Percentiles rank a stretch among this genome's conserved stretches.
phyloP scores from a whole-genome alignment of 1,140 invertebrate species.

The Apolygus lucorum region DNA sequence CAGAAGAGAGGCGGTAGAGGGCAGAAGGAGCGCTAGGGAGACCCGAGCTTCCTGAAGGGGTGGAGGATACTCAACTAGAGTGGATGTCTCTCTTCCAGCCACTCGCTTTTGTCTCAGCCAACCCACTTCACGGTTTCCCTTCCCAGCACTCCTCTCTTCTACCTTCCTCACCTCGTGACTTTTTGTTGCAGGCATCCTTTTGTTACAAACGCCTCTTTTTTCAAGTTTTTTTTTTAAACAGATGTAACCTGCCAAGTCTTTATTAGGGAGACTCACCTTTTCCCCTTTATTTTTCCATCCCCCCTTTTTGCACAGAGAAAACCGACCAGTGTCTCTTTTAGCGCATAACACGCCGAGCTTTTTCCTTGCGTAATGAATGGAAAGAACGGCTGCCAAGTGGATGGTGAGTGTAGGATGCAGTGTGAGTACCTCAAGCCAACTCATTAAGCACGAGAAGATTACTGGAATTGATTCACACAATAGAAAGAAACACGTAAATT shows the following conservation, averaged over 20 bases:
- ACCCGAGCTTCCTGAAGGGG: too few relatives aligned
- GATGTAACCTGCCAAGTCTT: conserved; percentile 11
- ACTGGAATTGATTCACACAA: too few relatives aligned
- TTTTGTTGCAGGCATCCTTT: background rate
- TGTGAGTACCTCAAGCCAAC: too few relatives aligned
- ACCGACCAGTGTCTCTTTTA: too few relatives aligned
- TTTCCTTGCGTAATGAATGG: too few relatives aligned
- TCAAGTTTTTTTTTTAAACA: background rate
- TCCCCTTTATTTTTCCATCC: background rate
- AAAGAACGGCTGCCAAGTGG: too few relatives aligned
- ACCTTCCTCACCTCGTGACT: background rate
- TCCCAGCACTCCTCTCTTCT: background rate
- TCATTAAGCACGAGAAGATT: too few relatives aligned
- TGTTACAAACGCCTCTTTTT: background rate
- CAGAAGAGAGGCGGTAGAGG: background rate
- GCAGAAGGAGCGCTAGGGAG: background rate
- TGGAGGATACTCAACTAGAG: conserved; percentile 7
- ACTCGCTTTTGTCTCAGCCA: conserved; percentile 9
- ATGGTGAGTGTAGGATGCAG: too few relatives aligned
- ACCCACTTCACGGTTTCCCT: conserved; percentile 1
- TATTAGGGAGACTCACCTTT: background rate
- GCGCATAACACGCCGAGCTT: too few relatives aligned
- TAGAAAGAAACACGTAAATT: too few relatives aligned
- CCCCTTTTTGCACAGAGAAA: too few relatives aligned
- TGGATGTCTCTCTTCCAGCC: conserved; percentile 12